phyloP scores from a whole-genome alignment of 2,888 invertebrate species.

The Neelides folsomi region DNA sequence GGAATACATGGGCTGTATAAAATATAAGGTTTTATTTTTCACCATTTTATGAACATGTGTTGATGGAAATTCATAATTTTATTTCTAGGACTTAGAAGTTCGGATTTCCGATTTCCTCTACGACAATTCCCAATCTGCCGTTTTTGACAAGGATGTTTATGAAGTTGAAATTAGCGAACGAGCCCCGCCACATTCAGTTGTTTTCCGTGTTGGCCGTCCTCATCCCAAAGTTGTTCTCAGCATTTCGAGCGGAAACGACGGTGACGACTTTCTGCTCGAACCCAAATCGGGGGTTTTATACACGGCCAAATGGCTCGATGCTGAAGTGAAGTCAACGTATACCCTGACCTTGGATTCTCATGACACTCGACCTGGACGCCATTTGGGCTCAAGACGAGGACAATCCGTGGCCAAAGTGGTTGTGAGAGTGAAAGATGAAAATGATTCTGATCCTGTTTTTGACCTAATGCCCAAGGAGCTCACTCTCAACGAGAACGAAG shows the following conservation, averaged over 20 bases:
- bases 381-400: conserved; percentile 52
- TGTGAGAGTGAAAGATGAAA: conserved; percentile 75
- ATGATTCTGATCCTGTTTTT: conserved; percentile 47
- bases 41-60: not conserved
- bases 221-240: conserved; percentile 75
- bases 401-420: conserved; percentile 83
- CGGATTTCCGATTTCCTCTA: conserved; percentile 40
- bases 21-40: not conserved
- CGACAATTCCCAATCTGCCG: conserved; percentile 39
- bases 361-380: conserved; percentile 61
- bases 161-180: conserved; percentile 77
- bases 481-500: conserved; percentile 71
- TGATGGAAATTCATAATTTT: not conserved
- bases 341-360: conserved; percentile 78
- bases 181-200: conserved; percentile 73
- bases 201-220: conserved; percentile 71
- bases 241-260: conserved; percentile 83
- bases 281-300: conserved; percentile 78
- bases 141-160: conserved; percentile 73
- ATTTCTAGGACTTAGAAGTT: conserved; percentile 68
- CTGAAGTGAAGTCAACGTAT: conserved; percentile 69
- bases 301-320: conserved; percentile 66
- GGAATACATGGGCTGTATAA: too few species aligned
- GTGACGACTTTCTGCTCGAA: conserved; percentile 73
- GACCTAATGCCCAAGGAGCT: conserved; percentile 40